These are phyloP conservation scores for Drosophila seguyi DNA, from an alignment of 1,140 invertebrate species.

Conservation along the genomic window DNA sequence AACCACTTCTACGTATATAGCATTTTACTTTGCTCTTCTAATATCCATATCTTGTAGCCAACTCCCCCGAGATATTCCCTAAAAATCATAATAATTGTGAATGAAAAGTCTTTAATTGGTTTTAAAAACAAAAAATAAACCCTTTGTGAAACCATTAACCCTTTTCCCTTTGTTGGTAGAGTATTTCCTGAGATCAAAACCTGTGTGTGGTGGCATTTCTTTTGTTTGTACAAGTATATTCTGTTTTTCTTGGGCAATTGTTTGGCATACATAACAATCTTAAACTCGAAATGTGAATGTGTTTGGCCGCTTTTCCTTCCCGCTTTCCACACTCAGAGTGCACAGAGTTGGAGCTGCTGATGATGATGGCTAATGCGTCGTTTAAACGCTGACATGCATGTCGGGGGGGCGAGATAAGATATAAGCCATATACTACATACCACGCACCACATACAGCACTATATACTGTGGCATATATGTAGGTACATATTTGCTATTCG, in stretches of 20 bases:
- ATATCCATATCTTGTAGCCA: not conserved
- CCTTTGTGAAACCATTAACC: not conserved
- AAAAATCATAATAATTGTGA: not conserved
- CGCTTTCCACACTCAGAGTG: conserved; percentile 9
- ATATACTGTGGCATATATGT: conserved; percentile 23
- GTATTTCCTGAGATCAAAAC: conserved; percentile 5
- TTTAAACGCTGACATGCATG: conserved; percentile 76
- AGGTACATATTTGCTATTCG: conserved; percentile 75
- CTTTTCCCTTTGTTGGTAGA: not conserved
- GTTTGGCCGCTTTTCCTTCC: conserved; percentile 20
- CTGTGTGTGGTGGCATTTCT: conserved; percentile 7
- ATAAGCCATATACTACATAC: conserved; percentile 12
- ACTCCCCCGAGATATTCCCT: not conserved
- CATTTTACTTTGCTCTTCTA: too few species aligned
- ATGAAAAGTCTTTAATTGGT: not conserved
- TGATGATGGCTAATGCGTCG: conserved; percentile 61
- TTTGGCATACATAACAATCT: conserved; percentile 47
- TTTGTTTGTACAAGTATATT: conserved; percentile 15
- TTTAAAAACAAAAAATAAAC: not conserved
- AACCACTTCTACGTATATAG: too few species aligned
- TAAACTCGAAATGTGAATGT: conserved; percentile 14
- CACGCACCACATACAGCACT: conserved; percentile 26
- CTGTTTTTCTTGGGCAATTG: conserved; percentile 32
- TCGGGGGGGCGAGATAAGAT: conserved; percentile 45
- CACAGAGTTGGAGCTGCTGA: conserved; percentile 11